Evolutionary conservation across 2,113 vertebrate genomes (phyloP), one percentile per base, ranked within the genome.

Genomic region (Rhinolophus sinicus): DNA sequence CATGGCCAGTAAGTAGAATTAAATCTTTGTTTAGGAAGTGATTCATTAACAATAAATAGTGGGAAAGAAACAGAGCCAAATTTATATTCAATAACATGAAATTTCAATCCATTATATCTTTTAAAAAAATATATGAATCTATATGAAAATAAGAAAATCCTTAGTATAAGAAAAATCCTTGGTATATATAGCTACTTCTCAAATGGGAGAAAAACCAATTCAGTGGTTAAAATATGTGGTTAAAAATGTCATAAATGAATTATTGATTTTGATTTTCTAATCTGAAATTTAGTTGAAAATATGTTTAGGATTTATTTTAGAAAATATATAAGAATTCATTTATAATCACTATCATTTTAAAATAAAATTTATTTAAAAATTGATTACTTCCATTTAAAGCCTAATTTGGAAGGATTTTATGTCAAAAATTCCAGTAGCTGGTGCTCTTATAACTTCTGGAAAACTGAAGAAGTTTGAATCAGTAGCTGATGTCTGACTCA

Each of bases 361-460:
- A 95, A 70, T 13, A 70, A 85, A 69, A 12, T 87, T 75, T 86
- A 30, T 40, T 94, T 91, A 73, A 96, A 96, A 94, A 44, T 58
- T 60, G 11, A 80, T 75, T 56, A 35, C 30, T 89, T 90, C 73
- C 84, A 33, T 73, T 65, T 40, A 14, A 95, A 90, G 58, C 70
- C 24, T 1, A 6, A 35, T 54, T 86, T 60, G 28, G 44, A 89
- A 92, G n/a, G 9, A 47, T 69, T 69, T 83, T 90, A 50, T 40
- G n/a, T 73, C 13, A 62, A 76, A 97, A 92, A 18, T 64, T 65
- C 95, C 93, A 96, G 97, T 93, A 98, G 95, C 44, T 97, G 97
- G 97, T 81, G 88, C 93, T 95, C 77, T 96, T 95, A 90, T 65
- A 62, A 91, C 24, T 86, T 87, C 18, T 67, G 76, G 24, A 95